Evolutionary conservation across 2,113 vertebrate genomes (phyloP).

Genomic region (Albula goreensis): DNA sequence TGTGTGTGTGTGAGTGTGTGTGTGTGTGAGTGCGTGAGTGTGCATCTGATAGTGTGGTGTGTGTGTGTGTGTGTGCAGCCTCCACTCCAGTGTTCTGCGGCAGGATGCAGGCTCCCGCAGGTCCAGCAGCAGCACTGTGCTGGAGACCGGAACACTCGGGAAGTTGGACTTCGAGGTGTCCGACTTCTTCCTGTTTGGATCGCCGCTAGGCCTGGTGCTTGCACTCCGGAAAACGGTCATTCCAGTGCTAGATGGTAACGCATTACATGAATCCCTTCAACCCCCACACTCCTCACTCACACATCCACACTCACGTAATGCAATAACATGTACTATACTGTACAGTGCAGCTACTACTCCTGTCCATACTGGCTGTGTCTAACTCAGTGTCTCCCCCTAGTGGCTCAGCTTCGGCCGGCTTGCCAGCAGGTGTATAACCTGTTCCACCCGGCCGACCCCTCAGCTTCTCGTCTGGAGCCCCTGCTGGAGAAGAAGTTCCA

Average conservation of each 20-base stretch:
- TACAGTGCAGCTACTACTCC: too few relatives aligned
- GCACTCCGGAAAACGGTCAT: conserved; percentile 94
- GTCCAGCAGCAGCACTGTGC: conserved; percentile 89
- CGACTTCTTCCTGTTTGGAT: conserved; percentile 96
- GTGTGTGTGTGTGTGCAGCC: conserved; percentile 64
- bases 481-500: conserved; percentile 92
- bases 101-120: conserved; percentile 78
- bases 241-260: conserved; percentile 85
- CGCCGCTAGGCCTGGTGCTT: conserved; percentile 90
- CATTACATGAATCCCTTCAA: too few relatives aligned
- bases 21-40: neutral
- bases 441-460: conserved; percentile 96
- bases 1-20: conserved; percentile 23
- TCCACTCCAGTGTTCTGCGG: conserved; percentile 86
- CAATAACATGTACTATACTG: too few relatives aligned
- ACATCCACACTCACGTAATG: too few relatives aligned
- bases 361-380: neutral
- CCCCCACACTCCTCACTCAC: too few relatives aligned
- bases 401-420: conserved; percentile 74
- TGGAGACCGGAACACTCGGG: conserved; percentile 77
- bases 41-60: conserved; percentile 17
- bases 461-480: conserved; percentile 92
- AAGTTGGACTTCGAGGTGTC: conserved; percentile 95
- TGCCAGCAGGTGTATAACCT: conserved; percentile 98
- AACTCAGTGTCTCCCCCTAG: conserved; percentile 63